A percentile compares a stretch with the other conserved stretches of the same genome.
Evolutionary conservation across 1,140 invertebrate species (phyloP).

Genomic region (Bombyx mori): DNA sequence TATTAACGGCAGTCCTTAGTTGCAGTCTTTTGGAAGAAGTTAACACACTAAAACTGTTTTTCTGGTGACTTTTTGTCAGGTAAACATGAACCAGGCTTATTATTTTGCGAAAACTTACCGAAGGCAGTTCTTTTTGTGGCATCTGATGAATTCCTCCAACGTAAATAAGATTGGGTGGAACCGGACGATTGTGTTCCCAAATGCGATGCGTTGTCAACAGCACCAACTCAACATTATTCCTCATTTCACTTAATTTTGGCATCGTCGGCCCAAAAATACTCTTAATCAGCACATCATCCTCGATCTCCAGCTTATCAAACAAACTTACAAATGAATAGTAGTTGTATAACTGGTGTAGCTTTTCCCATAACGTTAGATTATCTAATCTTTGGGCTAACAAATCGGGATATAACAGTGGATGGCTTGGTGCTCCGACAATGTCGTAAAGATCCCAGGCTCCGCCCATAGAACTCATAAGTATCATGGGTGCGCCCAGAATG

Average conservation of each 20-base stretch:
- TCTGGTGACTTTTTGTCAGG: too few relatives aligned
- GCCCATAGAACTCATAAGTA: constrained; percentile 47
- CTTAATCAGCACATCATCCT: constrained; percentile 11
- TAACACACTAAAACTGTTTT: too few relatives aligned
- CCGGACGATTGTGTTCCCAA: constrained; percentile 48
- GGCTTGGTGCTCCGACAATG: constrained; percentile 23
- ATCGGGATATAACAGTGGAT: constrained; percentile 54
- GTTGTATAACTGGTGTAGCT: constrained; percentile 25
- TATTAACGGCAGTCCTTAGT: too few relatives aligned
- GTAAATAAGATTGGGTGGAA: constrained; percentile 55
- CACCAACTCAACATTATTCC: constrained; percentile 64
- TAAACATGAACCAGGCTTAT: too few relatives aligned
- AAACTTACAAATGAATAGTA: constrained; percentile 6
- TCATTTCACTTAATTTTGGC: constrained; percentile 48
- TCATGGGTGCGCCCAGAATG: constrained; percentile 51
- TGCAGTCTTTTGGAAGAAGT: too few relatives aligned
- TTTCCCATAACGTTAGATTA: constrained; percentile 26
- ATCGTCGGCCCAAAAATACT: constrained; percentile 43
- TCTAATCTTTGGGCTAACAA: constrained; percentile 20
- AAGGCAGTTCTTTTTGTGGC: constrained; percentile 36
- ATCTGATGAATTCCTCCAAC: constrained; percentile 63
- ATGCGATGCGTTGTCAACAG: constrained; percentile 65
- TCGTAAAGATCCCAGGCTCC: constrained; percentile 14
- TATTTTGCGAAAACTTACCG: constrained; percentile 13
- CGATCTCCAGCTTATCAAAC: background rate